phyloP scores from a whole-genome alignment of 2,888 invertebrate species.

The Tiliacea citrago region DNA sequence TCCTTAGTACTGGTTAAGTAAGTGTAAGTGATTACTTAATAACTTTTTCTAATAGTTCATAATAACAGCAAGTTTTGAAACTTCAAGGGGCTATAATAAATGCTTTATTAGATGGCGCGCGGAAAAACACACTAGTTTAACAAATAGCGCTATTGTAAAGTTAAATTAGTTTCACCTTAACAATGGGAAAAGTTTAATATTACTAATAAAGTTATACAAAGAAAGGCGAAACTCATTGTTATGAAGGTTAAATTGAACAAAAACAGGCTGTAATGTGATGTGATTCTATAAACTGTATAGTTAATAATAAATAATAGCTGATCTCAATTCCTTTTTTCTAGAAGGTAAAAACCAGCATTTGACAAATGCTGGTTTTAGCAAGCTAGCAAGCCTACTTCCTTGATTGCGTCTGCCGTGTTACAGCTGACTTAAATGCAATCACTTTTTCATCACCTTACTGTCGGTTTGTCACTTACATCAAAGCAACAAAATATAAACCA shows the following conservation, averaged over 20 bases:
- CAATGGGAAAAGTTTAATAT: slow-evolving; percentile 74
- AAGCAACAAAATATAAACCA: no score
- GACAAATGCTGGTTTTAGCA: background rate
- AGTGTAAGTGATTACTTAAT: slow-evolving; percentile 60
- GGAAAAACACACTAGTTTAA: slow-evolving; percentile 79
- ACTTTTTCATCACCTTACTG: background rate
- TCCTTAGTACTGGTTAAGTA: slow-evolving; percentile 35
- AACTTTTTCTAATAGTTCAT: slow-evolving; percentile 76
- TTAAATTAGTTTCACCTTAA: slow-evolving; percentile 80
- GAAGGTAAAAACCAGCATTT: background rate
- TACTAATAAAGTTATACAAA: slow-evolving; percentile 53
- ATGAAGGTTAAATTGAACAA: slow-evolving; percentile 20
- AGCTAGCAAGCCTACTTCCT: no score
- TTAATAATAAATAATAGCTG: background rate
- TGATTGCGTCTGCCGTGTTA: no score
- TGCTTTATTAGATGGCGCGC: slow-evolving; percentile 77
- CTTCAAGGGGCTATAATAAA: slow-evolving; percentile 76
- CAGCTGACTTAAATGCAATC: background rate
- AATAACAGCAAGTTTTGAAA: slow-evolving; percentile 75
- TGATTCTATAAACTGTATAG: background rate
- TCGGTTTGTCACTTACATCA: background rate
- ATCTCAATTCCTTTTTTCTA: background rate
- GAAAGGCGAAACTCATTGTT: slow-evolving; percentile 47
- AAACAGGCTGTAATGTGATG: background rate
- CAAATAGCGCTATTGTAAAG: slow-evolving; percentile 81